Percentiles rank a stretch among this genome's conserved stretches.
phyloP scores from a whole-genome alignment of 1,140 invertebrate genomes.

The Manduca sexta region DNA sequence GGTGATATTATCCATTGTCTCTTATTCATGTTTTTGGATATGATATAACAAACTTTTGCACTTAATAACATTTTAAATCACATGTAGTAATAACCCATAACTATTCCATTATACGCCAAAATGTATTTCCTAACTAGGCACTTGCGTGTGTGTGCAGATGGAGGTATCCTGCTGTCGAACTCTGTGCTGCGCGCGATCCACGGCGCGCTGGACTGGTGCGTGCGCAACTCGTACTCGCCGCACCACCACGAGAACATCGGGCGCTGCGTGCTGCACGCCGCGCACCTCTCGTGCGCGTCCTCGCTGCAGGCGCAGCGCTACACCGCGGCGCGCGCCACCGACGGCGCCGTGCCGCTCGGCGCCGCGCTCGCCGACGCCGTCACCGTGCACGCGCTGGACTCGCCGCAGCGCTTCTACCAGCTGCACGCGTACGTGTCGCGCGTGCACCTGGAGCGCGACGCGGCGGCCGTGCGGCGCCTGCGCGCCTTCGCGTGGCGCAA shows the following conservation, averaged over 20 bases:
- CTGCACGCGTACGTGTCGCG: constrained; percentile 70
- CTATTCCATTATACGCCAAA: no score
- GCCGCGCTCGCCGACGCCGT: constrained; percentile 64
- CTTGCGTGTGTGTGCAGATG: constrained; percentile 18
- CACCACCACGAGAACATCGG: constrained; percentile 88
- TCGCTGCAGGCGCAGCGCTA: constrained; percentile 28
- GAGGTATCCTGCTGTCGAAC: constrained; percentile 37
- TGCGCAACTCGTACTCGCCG: constrained; percentile 85
- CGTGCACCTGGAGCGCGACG: constrained; percentile 34
- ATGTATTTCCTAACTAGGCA: no score
- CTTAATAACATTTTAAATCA: no score
- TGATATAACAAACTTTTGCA: no score
- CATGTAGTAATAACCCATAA: no score
- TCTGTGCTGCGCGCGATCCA: constrained; percentile 80
- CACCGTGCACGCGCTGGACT: constrained; percentile 76
- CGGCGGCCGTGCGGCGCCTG: constrained; percentile 10
- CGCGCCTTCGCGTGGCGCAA: constrained; percentile 11
- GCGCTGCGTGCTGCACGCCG: constrained; percentile 78
- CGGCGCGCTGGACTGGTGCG: constrained; percentile 87
- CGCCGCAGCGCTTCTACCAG: constrained; percentile 76
- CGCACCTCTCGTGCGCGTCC: constrained; percentile 31
- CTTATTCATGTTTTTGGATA: no score
- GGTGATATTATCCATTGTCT: no score
- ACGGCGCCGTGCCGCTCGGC: constrained; percentile 3
- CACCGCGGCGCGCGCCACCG: constrained; percentile 7